Evolutionary conservation across 2,888 invertebrate species (phyloP), one percentile per base, ranked within the genome.

Genomic region (Mongoloraphidia duomilia): DNA sequence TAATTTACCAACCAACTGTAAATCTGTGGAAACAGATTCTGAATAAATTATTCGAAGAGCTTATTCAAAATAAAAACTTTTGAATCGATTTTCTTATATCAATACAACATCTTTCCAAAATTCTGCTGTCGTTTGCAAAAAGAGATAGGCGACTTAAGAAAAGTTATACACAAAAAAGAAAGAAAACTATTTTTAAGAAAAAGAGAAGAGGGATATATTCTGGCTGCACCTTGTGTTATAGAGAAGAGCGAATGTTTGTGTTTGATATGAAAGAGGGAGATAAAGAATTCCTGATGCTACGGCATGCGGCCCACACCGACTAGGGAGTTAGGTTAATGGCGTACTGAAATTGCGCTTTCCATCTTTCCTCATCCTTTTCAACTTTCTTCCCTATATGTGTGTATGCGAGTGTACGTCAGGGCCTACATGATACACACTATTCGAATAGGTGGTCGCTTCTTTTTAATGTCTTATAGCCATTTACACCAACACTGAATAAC

Each of bases 341-440:
- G 76, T 76, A 76, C 74, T 74, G 78, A 77, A 80, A 79, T 79
- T 75, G 75, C 76, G 75, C 76, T 77, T 76, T 77, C 75, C 77
- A 73, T 77, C 78, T 77, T 76, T 69, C 68, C 66, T 68, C 70
- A 68, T 64, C 63, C 66, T 65, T 60, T 61, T 62, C 58, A 26
- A 26, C 58, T 61, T 64, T 63, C 66, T 61, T 62, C 65, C 67
- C 68, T 69, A 67, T 70, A 70, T 70, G 26, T 26, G 26, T 26
- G 51, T 47, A 52, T 49, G 42, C 52, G 52, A 49, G 52, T 37
- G 52, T 44, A 49, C 52, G 53, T 58, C 57, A 59, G 59, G 60
- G 59, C 62, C 61, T 61, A 46, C 46, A 37, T 59, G 61, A 26
- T 26, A 26, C 26, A 5, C 26, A 26, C 26, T 26, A 6, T 26